Evolutionary conservation across 2,888 invertebrate species (phyloP), one percentile per base, ranked within the genome.

Genomic region (Pseudolycoriella hygida): DNA sequence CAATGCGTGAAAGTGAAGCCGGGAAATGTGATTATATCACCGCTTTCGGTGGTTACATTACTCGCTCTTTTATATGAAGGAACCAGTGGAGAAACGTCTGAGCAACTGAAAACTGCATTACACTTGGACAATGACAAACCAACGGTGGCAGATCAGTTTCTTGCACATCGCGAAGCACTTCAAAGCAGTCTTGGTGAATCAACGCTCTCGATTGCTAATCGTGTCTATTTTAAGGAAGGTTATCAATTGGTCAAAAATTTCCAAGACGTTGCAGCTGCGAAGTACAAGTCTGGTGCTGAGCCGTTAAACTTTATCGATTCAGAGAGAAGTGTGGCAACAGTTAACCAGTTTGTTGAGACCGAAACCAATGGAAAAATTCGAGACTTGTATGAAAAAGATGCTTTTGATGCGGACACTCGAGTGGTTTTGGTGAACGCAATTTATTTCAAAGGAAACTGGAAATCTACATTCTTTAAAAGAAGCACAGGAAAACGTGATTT

Each of bases 371-470:
- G 80, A 6, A 86, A 80, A 60, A 93, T 96, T 46, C 76, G 77
- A 52, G 70, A 89, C 53, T 67, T 96, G 2, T 62, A 96, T 42
- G 59, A 69, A 2, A 14, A 73, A 2, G 75, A 69, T 50, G 67
- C 70, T 54, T 57, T 87, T 1, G 55, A 66, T 55, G 42, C 44
- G 0, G 56, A 64, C 1, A 83, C 84, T 1, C 69, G 76, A 43
- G 61, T 86, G 46, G 77, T 89, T 2, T 70, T 90, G 4, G 73
- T 87, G 2, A 90, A 88, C 59, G 88, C 88, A 1, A 73, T 90
- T n/a, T 87, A 88, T 59, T 90, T 90, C 65, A 88, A 88, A 66
- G 83, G 80, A 2, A 68, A 71, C 32, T 90, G 89, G 87, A 60
- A 67, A 40, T 59, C 70, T 25, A 69, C 76, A 53, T 93, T 92